A percentile compares a stretch with the other conserved stretches of the same genome.
These are phyloP conservation scores for Epinotia ramella DNA, from an alignment of 2,888 invertebrate species.

Conservation along the genomic window DNA sequence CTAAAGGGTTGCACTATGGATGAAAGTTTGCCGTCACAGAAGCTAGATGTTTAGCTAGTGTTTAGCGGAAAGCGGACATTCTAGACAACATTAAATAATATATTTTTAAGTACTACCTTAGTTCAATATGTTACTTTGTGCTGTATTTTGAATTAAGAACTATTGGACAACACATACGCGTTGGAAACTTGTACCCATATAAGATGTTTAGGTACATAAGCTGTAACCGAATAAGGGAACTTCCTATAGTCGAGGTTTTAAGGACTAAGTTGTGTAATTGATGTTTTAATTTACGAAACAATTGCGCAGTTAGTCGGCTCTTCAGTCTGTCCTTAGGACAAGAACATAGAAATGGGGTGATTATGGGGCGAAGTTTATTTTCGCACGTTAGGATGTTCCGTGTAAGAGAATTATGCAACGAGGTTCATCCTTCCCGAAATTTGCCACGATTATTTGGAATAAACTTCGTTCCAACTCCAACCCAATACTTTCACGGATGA, in stretches of 20 bases:
- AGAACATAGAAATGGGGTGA: too few relatives aligned
- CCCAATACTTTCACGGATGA: background rate
- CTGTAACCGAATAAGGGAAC: background rate
- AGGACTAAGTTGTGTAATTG: background rate
- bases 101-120: background rate
- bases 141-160: background rate
- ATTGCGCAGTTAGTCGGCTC: background rate
- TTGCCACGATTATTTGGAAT: too few relatives aligned
- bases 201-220: constrained; percentile 9
- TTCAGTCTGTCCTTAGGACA: background rate
- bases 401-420: too few relatives aligned
- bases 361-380: too few relatives aligned
- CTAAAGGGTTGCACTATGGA: background rate
- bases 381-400: too few relatives aligned
- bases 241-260: background rate
- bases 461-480: too few relatives aligned
- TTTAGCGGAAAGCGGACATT: background rate
- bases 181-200: background rate
- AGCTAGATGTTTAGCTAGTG: background rate
- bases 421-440: too few relatives aligned
- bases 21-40: background rate
- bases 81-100: background rate
- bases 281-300: constrained; percentile 5
- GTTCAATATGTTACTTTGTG: background rate
- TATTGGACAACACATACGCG: background rate